Evolutionary conservation across 1,140 invertebrate genomes (phyloP), one percentile per base, ranked within the genome.

Genomic region (Scaptomyza graminum): DNA sequence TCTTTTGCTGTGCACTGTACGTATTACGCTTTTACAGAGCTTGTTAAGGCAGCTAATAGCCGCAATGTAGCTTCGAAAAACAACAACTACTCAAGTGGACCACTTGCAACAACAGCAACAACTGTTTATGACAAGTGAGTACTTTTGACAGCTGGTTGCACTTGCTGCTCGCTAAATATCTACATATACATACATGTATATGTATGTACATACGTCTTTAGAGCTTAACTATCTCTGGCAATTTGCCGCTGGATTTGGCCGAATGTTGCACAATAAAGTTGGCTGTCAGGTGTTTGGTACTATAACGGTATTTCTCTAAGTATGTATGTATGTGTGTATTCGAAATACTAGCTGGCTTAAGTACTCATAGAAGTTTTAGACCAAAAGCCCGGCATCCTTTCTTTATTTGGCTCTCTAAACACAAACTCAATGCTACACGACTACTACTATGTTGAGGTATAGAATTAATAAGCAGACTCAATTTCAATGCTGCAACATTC

Each of bases 81-180:
- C 44, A 43, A 13, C 43, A 13, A 25, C 51, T 22, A 46, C n/a
- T 25, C 28, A 28, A 6, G 28, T 7, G 31, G 9, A 43, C 13
- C 3, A 46, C 0, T 25, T 13, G 3, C 34, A 34, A 18, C 56
- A 12, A 15, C 51, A 43, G 34, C 51, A 13, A 37, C 16, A n/a
- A 43, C 54, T 44, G 31, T 60, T 59, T 59, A 50, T 81, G 81
- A 84, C 81, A 80, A 79, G 62, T 67, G 73, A 75, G 74, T 70
- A 56, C 78, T 85, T 85, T 80, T 88, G 82, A 85, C 82, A 87
- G 78, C 78, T 87, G 70, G 78, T 67, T 80, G 79, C 81, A 76
- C 75, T 55, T 62, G 46, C 59, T 60, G 47, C 43, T 51, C 46
- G 49, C 59, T 55, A 62, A 16, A 13, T 44, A 11, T 37, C 34